phyloP scores from a whole-genome alignment of 2,888 invertebrate genomes.

The Cybosia mesomella region DNA sequence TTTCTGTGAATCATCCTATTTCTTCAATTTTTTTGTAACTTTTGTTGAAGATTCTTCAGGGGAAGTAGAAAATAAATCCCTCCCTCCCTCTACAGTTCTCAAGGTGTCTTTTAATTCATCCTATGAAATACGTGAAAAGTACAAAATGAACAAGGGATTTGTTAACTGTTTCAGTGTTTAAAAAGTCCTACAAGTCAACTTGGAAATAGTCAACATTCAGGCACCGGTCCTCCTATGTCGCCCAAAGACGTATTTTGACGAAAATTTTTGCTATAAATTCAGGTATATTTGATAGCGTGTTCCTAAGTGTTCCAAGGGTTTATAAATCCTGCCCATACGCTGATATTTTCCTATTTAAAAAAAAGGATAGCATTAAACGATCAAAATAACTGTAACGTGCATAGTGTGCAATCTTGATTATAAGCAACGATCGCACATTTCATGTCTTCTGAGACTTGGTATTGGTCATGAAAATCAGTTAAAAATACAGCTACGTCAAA shows the following conservation, averaged over 20 bases:
- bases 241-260: background rate
- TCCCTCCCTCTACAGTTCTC: background rate
- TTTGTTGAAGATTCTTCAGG: background rate
- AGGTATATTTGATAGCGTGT: no score
- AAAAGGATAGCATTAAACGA: background rate
- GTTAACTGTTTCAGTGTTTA: background rate
- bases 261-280: no score
- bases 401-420: background rate
- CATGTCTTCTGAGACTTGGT: background rate
- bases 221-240: background rate
- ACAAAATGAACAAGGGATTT: background rate
- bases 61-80: background rate
- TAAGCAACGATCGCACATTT: background rate
- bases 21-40: conserved; percentile 13
- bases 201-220: background rate
- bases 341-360: no score
- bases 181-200: background rate
- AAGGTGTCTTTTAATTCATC: background rate
- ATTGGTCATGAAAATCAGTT: background rate
- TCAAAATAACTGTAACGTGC: background rate
- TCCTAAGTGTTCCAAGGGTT: no score
- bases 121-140: background rate
- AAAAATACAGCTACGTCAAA: background rate
- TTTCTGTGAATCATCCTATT: background rate
- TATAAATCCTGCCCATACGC: no score